Conservation (phyloP, 2,888 invertebrate species). For the Epirrhoe tristata region DNA sequence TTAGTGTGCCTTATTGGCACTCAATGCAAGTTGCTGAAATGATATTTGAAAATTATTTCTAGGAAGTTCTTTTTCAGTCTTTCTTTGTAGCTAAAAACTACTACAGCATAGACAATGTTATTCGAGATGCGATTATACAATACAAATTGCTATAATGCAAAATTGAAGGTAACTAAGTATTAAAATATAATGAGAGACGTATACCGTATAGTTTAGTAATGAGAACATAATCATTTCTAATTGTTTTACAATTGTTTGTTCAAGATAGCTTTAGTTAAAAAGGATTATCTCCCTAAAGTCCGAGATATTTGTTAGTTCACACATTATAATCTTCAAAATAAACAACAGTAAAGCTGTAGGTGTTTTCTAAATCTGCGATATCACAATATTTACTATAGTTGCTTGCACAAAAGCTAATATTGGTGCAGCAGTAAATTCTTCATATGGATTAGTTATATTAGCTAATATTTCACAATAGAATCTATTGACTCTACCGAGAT, state of each 20-base stretch:
- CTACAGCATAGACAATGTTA: too few relatives aligned
- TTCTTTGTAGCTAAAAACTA: too few relatives aligned
- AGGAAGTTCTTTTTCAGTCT: too few relatives aligned
- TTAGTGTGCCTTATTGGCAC: slow-evolving; percentile 11
- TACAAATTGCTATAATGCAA: too few relatives aligned
- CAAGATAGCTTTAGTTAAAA: too few relatives aligned
- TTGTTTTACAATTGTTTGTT: too few relatives aligned
- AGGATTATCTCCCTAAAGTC: too few relatives aligned
- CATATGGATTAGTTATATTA: slow-evolving; percentile 49
- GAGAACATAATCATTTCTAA: too few relatives aligned
- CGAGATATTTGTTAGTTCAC: neutral
- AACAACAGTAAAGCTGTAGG: slow-evolving; percentile 32
- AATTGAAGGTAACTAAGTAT: too few relatives aligned
- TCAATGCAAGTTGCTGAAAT: neutral
- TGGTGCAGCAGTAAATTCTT: slow-evolving; percentile 56
- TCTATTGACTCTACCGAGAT: slow-evolving; percentile 61
- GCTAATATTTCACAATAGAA: slow-evolving; percentile 62
- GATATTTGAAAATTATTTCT: neutral
- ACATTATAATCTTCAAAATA: slow-evolving; percentile 11
- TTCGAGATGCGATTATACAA: too few relatives aligned
- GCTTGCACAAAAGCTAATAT: slow-evolving; percentile 55
- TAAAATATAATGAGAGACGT: too few relatives aligned
- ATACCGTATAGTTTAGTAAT: too few relatives aligned
- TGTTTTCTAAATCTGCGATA: slow-evolving; percentile 25
- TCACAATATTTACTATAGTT: slow-evolving; percentile 40